Evolutionary conservation across 2,888 invertebrate species (phyloP), one percentile per base, ranked within the genome.

Genomic region (Rhopalosiphum nymphaeae): DNA sequence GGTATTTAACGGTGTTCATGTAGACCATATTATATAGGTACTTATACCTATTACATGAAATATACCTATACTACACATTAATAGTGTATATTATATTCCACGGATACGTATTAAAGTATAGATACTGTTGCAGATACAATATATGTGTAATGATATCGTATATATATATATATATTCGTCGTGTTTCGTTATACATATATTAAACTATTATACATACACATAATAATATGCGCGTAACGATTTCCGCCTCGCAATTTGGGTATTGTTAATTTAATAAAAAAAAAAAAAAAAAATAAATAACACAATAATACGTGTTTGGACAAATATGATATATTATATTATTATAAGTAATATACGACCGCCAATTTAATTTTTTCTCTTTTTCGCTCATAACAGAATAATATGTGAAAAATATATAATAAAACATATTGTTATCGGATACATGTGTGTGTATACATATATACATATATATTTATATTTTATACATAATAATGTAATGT

Each of bases 261-360:
- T 36, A 67, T 36, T 36, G 90, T 91, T 91, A 78, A 91, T 91
- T 91, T 36, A 91, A 91, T 91, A 91, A 91, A 26, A 42, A 67
- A 16, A 36, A 53, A 16, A 36, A 53, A 25, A 36, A 57, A n/a
- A 13, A 49, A 91, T 26, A 36, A 36, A 36, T 42, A 67, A 61
- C 25, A 61, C 57, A 89, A 61, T 53, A 53, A 26, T 42, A 11
- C 26, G 13, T 61, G 53, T 53, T 53, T 53, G 46, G 46, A 89
- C 89, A 29, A 44, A n/a, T 44, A 53, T n/a, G 44, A 46, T 56
- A 88, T 42, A 88, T 36, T n/a, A 44, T 46, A 86, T 87, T 87
- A 86, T 87, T n/a, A 87, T 89, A n/a, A 61, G 36, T 36, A 36
- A 91, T 91, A 78, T 36, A 21, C 21, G 49, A 46, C 67, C 25